Conservation (phyloP, 2,113 vertebrate species). For the Desmodus rotundus region DNA sequence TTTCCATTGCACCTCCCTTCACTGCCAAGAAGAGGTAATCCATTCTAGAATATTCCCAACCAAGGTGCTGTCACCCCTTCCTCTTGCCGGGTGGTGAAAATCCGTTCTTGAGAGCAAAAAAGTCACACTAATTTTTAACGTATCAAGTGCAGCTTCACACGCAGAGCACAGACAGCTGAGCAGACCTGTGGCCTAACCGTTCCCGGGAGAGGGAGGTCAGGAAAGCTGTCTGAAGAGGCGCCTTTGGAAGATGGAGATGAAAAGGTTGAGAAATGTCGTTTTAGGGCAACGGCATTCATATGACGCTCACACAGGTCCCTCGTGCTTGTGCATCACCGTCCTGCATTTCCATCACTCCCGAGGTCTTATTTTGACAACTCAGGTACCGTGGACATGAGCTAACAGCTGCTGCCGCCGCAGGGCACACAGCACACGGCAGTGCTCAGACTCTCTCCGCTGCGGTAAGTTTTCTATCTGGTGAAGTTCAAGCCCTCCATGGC, state of each 20-base stretch:
- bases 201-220: fast-evolving
- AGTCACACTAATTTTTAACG: not conserved
- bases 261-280: not conserved
- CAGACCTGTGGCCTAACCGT: no score
- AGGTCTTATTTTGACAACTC: no score
- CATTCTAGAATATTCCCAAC: not conserved
- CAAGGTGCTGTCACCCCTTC: not conserved
- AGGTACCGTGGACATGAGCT: not conserved
- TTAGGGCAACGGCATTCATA: not conserved
- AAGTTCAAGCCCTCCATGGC: not conserved
- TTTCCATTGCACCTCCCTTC: not conserved
- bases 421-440: fast-evolving
- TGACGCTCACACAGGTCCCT: no score
- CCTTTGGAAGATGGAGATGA: not conserved
- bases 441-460: not conserved
- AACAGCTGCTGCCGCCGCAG: fast-evolving
- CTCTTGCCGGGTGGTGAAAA: not conserved
- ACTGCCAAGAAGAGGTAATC: not conserved
- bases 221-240: not conserved
- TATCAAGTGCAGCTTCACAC: not conserved
- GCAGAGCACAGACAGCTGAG: no score
- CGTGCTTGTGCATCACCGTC: fast-evolving
- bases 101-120: not conserved
- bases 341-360: fast-evolving
- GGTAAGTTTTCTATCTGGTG: no score